These are phyloP conservation scores for Barbus barbus DNA, from an alignment of 2,113 vertebrate species.

Conservation along the genomic window DNA sequence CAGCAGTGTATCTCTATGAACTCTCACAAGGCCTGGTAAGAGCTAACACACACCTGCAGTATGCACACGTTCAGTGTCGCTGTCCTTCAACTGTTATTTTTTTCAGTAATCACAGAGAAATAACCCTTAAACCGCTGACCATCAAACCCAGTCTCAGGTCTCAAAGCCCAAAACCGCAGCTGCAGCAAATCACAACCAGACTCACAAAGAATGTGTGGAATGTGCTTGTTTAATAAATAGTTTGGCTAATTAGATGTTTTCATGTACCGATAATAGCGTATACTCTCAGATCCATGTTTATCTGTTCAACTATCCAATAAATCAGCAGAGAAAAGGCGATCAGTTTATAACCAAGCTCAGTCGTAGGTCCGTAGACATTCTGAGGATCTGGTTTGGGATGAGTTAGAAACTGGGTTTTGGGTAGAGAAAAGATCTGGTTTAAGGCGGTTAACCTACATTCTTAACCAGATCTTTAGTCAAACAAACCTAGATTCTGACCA, in stretches of 20 bases:
- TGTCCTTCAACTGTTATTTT: no score
- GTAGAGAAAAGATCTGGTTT: not conserved
- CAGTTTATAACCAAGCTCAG: not conserved
- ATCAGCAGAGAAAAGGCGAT: not conserved
- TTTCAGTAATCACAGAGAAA: not conserved
- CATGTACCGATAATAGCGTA: not conserved
- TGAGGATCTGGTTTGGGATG: not conserved
- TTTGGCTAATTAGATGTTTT: no score
- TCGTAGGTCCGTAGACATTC: not conserved
- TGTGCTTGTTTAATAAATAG: not conserved
- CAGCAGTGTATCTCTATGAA: constrained; percentile 77
- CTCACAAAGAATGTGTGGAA: constrained; percentile 11
- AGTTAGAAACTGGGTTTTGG: not conserved
- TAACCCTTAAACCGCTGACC: not conserved
- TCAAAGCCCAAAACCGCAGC: not conserved
- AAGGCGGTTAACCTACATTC: not conserved
- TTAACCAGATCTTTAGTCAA: no score
- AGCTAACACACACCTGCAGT: constrained; percentile 30
- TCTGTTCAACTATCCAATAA: not conserved
- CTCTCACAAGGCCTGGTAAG: constrained; percentile 82
- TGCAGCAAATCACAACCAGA: not conserved
- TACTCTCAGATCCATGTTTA: not conserved
- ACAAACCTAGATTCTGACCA: no score
- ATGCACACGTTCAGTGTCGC: no score
- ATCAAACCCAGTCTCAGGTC: not conserved